These are phyloP conservation scores for Tragelaphus eurycerus DNA, from an alignment of 2,797 vertebrate genomes.

Conservation along the genomic window DNA sequence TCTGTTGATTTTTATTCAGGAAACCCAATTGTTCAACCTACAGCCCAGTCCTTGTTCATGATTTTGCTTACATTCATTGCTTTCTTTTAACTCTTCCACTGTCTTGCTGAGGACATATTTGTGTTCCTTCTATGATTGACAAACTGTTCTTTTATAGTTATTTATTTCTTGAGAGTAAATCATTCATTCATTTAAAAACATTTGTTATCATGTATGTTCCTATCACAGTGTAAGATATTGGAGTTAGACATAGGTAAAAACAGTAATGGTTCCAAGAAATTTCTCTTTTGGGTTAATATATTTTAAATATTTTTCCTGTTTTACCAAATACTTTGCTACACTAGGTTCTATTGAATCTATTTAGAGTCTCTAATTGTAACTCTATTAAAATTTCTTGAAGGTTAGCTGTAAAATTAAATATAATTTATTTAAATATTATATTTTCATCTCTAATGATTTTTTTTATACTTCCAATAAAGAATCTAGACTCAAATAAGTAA, in stretches of 20 bases:
- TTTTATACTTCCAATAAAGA: background rate
- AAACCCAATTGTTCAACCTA: background rate
- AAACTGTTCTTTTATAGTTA: background rate
- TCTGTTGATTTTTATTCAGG: background rate
- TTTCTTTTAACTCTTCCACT: background rate
- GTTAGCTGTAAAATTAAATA: slow-evolving; percentile 10
- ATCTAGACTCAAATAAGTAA: background rate
- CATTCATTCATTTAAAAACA: background rate
- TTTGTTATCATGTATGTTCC: background rate
- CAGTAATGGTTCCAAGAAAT: background rate
- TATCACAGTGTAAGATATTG: background rate
- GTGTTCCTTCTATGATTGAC: background rate
- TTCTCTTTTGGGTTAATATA: background rate
- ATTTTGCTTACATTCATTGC: background rate
- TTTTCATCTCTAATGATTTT: background rate
- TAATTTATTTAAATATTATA: background rate
- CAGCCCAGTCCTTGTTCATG: background rate
- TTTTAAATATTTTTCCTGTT: background rate
- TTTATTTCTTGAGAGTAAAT: background rate
- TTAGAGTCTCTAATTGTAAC: background rate
- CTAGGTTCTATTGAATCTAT: background rate
- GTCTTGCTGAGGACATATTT: background rate
- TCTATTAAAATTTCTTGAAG: background rate
- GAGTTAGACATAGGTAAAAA: background rate
- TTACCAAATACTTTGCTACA: background rate